A percentile compares a stretch with the other conserved stretches of the same genome.
phyloP scores from a whole-genome alignment of 2,888 invertebrate genomes.

The Andrena dorsata region DNA sequence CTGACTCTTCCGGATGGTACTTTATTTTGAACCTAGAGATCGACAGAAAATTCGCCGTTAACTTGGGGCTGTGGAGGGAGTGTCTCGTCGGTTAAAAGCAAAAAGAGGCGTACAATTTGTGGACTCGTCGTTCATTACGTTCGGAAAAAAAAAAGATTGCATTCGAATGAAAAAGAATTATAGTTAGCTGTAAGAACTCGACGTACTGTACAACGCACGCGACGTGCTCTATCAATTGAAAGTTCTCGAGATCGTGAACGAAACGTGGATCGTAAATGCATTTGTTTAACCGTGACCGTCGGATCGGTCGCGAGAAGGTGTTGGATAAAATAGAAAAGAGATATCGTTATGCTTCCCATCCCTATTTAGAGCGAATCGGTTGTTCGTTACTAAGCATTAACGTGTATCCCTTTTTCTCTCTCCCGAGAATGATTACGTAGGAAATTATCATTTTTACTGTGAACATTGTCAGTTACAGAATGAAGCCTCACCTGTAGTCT shows the following conservation, averaged over 20 bases:
- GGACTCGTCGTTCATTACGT: constrained; percentile 36
- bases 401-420: constrained; percentile 25
- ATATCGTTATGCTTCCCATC: constrained; percentile 41
- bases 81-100: constrained; percentile 29
- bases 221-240: constrained; percentile 27
- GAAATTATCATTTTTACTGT: constrained; percentile 50
- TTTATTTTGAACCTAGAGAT: constrained; percentile 97
- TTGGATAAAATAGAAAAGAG: constrained; percentile 2
- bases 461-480: constrained; percentile 77
- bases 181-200: constrained; percentile 31
- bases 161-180: constrained; percentile 16
- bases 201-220: constrained; percentile 21
- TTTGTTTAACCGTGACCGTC: constrained; percentile 16
- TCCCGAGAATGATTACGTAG: constrained; percentile 39
- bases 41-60: constrained; percentile 65
- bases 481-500: constrained; percentile 83
- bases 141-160: constrained; percentile 18
- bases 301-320: constrained; percentile 14
- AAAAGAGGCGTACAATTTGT: constrained; percentile 50
- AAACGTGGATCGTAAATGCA: constrained; percentile 8
- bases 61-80: neutral
- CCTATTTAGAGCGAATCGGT: constrained; percentile 39
- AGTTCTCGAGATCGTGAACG: constrained; percentile 18
- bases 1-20: constrained; percentile 98
- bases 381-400: constrained; percentile 35